Base-by-base conservation (phyloP, 1,140 invertebrate species). In the Drosophila orosa region DNA sequence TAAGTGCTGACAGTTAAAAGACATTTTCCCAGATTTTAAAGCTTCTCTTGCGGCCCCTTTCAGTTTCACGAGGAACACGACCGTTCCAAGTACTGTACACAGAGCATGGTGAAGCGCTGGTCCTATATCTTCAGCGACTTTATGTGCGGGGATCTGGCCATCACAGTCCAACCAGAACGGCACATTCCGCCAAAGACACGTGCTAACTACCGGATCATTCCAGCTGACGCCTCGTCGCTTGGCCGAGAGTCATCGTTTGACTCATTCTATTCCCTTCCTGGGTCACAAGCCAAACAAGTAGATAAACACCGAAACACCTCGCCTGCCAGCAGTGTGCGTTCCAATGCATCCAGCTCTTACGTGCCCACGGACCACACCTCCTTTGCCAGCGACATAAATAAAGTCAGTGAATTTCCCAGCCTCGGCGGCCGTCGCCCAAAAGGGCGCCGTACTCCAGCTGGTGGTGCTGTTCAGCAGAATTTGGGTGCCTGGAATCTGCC, bases 81-180 rank as follows among this genome's bases (percentile, higher is more conserved):
- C 57, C 80, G 75, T 7, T 27, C 67, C 10, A 83, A 80, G 54
- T 90, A 91, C 37, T 92, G 91, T 27, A 72, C 83, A 0, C 78
- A 75, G 17, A 91, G 91, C 5, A 58, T 37, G 48, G 91, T 92
- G 0, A 63, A 48, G 0, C 83, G 91, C 5, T 92, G 91, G 91
- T 73, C 67, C 0, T 92, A 68, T 13, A 66, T 56, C 15, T 90
- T 92, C 3, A 76, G 76, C 15, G 91, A 92, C 44, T 83, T 66
- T 15, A 78, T 92, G 73, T 90, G 90, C 55, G 54, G 54, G 1
- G 86, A 92, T 37, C 25, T 92, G 13, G 90, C 78, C 2, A 89
- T 92, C 2, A 31, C 45, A 0, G 47, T 79, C 1, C 5, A 77
- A 33, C 80, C 78, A 0, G 89, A 90, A 2, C 78, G 76, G 31